Percentiles rank a stretch among this genome's conserved stretches.
These are phyloP conservation scores for Harpegnathos saltator DNA, from an alignment of 1,140 invertebrate genomes.

Conservation along the genomic window DNA sequence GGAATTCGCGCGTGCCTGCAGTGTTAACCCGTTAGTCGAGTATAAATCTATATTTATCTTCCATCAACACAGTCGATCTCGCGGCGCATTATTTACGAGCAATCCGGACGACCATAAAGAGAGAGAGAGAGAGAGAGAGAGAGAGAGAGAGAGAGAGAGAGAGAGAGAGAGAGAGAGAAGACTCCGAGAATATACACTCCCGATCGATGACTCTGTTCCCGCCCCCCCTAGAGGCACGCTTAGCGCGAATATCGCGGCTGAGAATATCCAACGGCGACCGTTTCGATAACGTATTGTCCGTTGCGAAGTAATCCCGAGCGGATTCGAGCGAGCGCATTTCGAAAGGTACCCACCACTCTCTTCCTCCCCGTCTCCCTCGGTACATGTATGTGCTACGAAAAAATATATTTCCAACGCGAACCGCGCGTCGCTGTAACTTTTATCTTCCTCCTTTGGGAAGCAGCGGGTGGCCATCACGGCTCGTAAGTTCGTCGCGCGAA, in stretches of 20 bases:
- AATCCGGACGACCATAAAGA: conserved; percentile 24
- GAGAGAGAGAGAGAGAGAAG: too few species aligned
- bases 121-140: conserved; percentile 30
- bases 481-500: too few species aligned
- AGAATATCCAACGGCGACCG: not conserved
- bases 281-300: conserved; percentile 1
- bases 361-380: too few species aligned
- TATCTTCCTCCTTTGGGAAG: too few species aligned
- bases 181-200: not conserved
- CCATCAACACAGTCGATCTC: conserved; percentile 6
- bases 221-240: not conserved
- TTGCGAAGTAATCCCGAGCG: not conserved
- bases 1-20: conserved; percentile 2
- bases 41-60: conserved; percentile 32
- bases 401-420: too few species aligned
- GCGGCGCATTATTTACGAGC: conserved; percentile 16
- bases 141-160: too few species aligned
- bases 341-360: too few species aligned
- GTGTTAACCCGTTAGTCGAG: not conserved
- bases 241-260: not conserved
- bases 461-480: too few species aligned
- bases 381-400: too few species aligned
- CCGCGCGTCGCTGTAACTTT: too few species aligned
- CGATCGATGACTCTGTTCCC: conserved; percentile 1
- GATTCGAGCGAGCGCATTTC: not conserved